phyloP scores from a whole-genome alignment of 35 echinoderm and acorn worm genomes.

The Diadema setosum region DNA sequence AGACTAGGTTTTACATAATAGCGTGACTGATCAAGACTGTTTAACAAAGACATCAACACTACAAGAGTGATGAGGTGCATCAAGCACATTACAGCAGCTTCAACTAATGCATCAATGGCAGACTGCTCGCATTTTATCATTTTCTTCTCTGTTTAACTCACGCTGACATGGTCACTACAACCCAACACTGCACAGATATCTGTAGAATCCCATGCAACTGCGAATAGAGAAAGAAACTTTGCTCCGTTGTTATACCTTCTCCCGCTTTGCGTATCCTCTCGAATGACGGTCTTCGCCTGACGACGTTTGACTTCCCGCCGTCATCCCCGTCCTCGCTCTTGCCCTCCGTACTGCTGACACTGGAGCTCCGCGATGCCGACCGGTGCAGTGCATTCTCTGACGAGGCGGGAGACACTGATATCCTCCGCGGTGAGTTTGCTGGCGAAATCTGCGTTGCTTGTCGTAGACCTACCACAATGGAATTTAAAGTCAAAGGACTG shows the following conservation, averaged over 20 bases:
- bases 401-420: constrained; percentile 46
- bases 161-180: too few relatives aligned
- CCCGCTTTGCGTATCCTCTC: constrained; percentile 65
- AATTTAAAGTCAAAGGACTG: too few relatives aligned
- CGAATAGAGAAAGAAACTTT: neutral
- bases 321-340: constrained; percentile 54
- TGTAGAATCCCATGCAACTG: too few relatives aligned
- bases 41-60: too few relatives aligned
- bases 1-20: too few relatives aligned
- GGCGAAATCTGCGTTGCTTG: constrained; percentile 74
- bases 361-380: constrained; percentile 46
- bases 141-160: too few relatives aligned
- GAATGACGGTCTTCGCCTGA: constrained; percentile 79
- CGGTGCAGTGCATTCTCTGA: constrained; percentile 63
- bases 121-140: too few relatives aligned
- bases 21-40: too few relatives aligned
- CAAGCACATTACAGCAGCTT: too few relatives aligned
- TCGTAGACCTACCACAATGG: constrained; percentile 63
- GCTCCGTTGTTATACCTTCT: neutral
- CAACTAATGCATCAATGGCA: too few relatives aligned
- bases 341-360: constrained; percentile 59
- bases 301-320: constrained; percentile 34
- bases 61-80: too few relatives aligned
- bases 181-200: too few relatives aligned
- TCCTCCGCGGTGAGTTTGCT: constrained; percentile 61